phyloP scores from a whole-genome alignment of 2,797 vertebrate genomes.

The Rhinatrema bivittatum region DNA sequence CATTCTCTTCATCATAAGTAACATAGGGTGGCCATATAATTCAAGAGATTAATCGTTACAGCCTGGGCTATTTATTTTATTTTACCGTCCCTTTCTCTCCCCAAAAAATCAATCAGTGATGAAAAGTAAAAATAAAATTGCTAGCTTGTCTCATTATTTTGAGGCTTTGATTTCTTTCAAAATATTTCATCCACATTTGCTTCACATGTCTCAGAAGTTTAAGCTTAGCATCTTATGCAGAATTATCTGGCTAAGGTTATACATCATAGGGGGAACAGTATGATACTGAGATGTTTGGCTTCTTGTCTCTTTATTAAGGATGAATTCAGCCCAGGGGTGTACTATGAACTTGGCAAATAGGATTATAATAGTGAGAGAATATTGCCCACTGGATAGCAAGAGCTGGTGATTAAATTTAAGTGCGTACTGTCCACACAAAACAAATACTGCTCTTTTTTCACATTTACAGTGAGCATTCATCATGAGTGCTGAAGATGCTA shows the following conservation, averaged over 20 bases:
- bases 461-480: conserved; percentile 71
- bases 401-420: conserved; percentile 78
- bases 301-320: conserved; percentile 72
- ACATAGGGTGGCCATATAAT: too few relatives aligned
- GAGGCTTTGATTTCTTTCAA: conserved; percentile 1
- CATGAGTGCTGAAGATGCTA: conserved; percentile 61
- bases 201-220: conserved; percentile 20
- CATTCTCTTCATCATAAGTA: too few relatives aligned
- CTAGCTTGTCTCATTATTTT: conserved; percentile 3
- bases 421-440: conserved; percentile 65
- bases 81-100: background rate
- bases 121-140: conserved; percentile 11
- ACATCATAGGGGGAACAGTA: too few relatives aligned
- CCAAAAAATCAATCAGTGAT: background rate
- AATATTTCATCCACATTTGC: conserved; percentile 17
- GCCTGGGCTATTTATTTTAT: too few relatives aligned
- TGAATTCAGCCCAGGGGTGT: conserved; percentile 73
- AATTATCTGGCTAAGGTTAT: conserved; percentile 21
- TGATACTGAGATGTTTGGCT: conserved; percentile 43
- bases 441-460: conserved; percentile 47
- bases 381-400: conserved; percentile 67
- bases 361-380: conserved; percentile 63
- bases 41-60: too few relatives aligned
- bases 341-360: conserved; percentile 67
- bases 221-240: conserved; percentile 32